Conservation (phyloP, 2,113 vertebrate species). For the Pelusios castaneus region DNA sequence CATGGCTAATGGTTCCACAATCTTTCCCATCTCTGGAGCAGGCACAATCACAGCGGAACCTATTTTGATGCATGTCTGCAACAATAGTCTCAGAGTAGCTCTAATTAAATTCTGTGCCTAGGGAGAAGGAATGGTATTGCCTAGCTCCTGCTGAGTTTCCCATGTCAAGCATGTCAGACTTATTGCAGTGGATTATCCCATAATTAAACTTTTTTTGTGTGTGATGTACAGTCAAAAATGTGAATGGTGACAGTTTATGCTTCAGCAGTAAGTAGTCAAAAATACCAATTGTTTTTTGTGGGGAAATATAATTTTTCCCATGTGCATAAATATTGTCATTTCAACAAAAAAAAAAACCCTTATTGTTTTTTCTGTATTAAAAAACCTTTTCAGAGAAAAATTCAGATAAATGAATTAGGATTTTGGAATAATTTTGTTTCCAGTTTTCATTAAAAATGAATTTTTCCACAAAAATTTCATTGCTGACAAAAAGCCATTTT, state of each 20-base stretch:
- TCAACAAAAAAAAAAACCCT: background rate
- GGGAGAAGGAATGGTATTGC: no score
- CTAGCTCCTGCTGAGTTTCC: no score
- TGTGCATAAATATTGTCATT: background rate
- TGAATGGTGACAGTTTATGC: background rate
- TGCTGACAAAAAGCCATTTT: background rate
- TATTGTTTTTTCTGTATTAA: no score
- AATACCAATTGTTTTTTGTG: background rate
- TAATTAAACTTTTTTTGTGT: background rate
- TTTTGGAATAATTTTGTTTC: no score
- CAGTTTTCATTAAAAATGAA: background rate
- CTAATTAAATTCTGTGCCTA: no score
- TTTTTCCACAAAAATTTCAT: background rate
- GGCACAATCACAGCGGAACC: no score
- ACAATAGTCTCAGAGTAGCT: no score
- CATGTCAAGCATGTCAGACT: no score
- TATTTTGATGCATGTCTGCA: no score
- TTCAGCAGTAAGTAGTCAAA: background rate
- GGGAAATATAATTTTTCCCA: background rate
- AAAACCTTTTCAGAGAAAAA: fast-evolving
- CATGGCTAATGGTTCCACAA: background rate
- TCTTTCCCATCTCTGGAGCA: no score
- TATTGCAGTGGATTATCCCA: background rate
- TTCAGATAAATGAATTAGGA: no score
- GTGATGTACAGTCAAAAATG: background rate